These are phyloP conservation scores for Amaurobius ferox DNA, from an alignment of 2,888 invertebrate species.

Conservation along the genomic window DNA sequence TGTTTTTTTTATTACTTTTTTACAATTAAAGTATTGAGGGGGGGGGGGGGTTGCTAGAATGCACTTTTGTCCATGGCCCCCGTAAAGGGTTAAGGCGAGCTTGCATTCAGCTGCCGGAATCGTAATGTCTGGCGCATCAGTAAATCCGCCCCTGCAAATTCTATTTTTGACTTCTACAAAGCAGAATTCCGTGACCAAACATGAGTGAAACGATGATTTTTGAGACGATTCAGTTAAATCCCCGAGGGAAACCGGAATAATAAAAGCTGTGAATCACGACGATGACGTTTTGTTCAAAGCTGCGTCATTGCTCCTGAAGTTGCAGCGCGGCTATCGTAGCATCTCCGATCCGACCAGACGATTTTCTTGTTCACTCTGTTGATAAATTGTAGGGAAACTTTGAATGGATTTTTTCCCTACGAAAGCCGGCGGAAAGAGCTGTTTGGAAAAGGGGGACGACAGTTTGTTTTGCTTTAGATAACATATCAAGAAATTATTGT, in stretches of 20 bases:
- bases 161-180: too few species aligned
- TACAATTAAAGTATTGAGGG: too few species aligned
- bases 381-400: too few species aligned
- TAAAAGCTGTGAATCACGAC: conserved; percentile 12
- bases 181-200: background rate
- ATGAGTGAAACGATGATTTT: background rate
- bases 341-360: background rate
- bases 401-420: background rate
- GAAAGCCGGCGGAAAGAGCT: background rate
- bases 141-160: too few species aligned
- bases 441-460: background rate
- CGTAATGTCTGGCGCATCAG: too few species aligned
- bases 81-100: too few species aligned
- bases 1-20: too few species aligned
- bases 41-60: too few species aligned
- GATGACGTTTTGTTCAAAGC: background rate
- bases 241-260: conserved; percentile 14
- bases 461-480: too few species aligned
- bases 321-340: background rate
- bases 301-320: background rate
- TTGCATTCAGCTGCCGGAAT: too few species aligned
- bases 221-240: background rate
- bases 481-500: too few species aligned
- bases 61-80: too few species aligned
- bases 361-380: background rate